phyloP scores from a whole-genome alignment of 2,888 invertebrate species.

The Thalpophila matura region DNA sequence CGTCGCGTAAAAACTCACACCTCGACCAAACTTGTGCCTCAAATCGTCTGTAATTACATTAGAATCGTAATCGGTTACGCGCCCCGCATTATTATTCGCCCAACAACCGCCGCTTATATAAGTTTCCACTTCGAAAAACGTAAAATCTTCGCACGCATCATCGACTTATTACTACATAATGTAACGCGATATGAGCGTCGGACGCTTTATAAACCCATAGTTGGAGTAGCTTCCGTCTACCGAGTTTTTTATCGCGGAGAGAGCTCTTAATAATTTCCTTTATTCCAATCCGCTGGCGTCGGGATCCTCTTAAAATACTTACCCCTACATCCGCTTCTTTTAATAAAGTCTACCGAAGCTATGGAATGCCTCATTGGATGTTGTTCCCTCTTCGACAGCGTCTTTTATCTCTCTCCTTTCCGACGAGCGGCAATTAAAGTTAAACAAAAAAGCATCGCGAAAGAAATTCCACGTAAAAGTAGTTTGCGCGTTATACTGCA shows the following conservation, averaged over 20 bases:
- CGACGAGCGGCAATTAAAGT: constrained; percentile 85
- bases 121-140: constrained; percentile 79
- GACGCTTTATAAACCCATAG: constrained; percentile 76
- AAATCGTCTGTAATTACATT: constrained; percentile 76
- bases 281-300: constrained; percentile 88
- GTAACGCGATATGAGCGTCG: constrained; percentile 77
- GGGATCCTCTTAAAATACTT: constrained; percentile 90
- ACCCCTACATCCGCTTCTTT: constrained; percentile 90
- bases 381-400: constrained; percentile 80
- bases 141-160: constrained; percentile 82
- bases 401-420: constrained; percentile 85
- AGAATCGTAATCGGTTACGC: constrained; percentile 82
- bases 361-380: constrained; percentile 85
- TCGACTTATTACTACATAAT: constrained; percentile 78
- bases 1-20: constrained; percentile 73
- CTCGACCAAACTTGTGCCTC: constrained; percentile 71
- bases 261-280: constrained; percentile 90
- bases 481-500: constrained; percentile 65
- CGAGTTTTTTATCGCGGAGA: constrained; percentile 77
- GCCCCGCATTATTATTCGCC: constrained; percentile 79
- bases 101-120: constrained; percentile 77
- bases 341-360: constrained; percentile 87
- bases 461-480: constrained; percentile 84
- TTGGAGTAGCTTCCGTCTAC: constrained; percentile 85
- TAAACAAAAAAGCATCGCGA: constrained; percentile 81